A percentile compares a stretch with the other conserved stretches of the same genome.
Evolutionary conservation across 35 echinoderm and acorn worm genomes (phyloP).

Genomic region (Heliocidaris erythrogramma): DNA sequence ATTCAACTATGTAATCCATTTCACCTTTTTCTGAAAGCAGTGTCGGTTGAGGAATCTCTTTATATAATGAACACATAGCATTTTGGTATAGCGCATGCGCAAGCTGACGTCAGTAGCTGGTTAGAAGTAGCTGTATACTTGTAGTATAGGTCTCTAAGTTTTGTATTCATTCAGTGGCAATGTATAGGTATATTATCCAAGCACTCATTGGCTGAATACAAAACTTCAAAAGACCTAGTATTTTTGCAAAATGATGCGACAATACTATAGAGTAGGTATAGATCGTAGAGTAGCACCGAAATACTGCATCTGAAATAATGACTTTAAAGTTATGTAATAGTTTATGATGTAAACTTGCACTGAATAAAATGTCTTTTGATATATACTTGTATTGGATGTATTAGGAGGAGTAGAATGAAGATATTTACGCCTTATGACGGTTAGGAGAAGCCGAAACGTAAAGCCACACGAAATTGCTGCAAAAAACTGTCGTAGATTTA

Average conservation of each 20-base stretch:
- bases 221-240: neutral
- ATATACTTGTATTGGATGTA: neutral
- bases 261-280: neutral
- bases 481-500: conserved; percentile 42
- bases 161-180: neutral
- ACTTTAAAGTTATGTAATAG: conserved; percentile 11
- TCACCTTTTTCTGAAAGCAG: neutral
- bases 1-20: too few species aligned
- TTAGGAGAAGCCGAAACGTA: conserved; percentile 5
- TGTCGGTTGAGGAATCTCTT: neutral
- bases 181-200: neutral
- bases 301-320: conserved; percentile 27
- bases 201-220: neutral
- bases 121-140: neutral
- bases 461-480: conserved; percentile 46
- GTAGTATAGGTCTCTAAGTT: neutral
- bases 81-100: conserved; percentile 38
- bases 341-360: neutral
- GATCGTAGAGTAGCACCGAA: conserved; percentile 25
- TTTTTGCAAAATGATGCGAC: neutral
- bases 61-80: neutral
- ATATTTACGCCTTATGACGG: conserved; percentile 12
- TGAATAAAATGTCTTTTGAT: neutral
- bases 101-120: conserved; percentile 38
- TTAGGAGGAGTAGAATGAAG: neutral